A percentile compares a stretch with the other conserved stretches of the same genome.
Conservation (phyloP, 2,113 vertebrate species). For the Sturnus vulgaris region DNA sequence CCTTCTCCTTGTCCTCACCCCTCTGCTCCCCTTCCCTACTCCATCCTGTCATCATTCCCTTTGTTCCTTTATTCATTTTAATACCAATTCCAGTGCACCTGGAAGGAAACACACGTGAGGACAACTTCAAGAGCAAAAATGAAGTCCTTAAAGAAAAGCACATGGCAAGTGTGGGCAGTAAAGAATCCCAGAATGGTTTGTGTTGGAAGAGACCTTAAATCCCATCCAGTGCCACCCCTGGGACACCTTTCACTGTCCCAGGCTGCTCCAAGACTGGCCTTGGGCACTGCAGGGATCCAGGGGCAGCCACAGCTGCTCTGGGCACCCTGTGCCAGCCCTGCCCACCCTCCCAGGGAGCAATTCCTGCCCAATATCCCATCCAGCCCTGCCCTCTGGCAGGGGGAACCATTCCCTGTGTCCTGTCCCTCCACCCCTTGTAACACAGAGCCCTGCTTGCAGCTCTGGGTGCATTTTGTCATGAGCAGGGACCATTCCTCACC, state of each 20-base stretch:
- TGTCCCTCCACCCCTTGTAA: not conserved
- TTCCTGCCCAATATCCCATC: not conserved
- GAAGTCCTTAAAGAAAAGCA: not conserved
- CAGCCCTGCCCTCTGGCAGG: not conserved
- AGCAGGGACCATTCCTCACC: not conserved
- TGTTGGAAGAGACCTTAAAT: not conserved
- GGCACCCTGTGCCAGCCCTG: not conserved
- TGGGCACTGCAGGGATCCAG: not conserved
- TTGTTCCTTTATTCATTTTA: not conserved
- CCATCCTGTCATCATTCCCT: not conserved
- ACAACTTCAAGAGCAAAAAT: not conserved
- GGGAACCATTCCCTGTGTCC: not conserved
- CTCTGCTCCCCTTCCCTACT: not conserved
- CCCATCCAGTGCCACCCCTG: not conserved
- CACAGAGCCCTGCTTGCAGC: not conserved
- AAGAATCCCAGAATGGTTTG: not conserved
- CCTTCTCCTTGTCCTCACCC: conserved; percentile 23
- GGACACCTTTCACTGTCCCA: fast-evolving
- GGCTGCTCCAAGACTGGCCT: not conserved
- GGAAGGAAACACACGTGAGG: not conserved
- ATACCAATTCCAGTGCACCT: not conserved
- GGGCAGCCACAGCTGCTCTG: not conserved
- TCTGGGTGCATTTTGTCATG: fast-evolving
- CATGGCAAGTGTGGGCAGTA: not conserved
- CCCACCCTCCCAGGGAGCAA: fast-evolving